phyloP scores from a whole-genome alignment of 1,140 invertebrate species.

The Eumaeus atala region DNA sequence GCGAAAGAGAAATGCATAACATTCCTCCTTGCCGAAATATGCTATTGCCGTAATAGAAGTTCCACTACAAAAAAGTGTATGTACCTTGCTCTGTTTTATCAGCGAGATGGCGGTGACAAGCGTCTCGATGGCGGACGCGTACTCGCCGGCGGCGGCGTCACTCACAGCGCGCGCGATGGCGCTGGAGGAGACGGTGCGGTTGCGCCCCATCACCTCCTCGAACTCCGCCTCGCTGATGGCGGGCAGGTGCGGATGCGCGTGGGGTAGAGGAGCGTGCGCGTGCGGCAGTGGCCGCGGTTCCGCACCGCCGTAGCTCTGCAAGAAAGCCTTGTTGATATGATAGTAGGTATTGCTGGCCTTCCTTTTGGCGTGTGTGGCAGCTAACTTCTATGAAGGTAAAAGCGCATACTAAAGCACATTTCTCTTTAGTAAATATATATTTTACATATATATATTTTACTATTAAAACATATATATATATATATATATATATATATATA shows the following conservation, averaged over 20 bases:
- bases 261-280: slow-evolving; percentile 28
- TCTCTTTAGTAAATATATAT: no score
- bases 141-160: slow-evolving; percentile 97
- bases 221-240: slow-evolving; percentile 94
- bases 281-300: slow-evolving; percentile 28
- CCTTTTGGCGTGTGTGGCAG: no score
- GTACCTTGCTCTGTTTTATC: slow-evolving; percentile 97
- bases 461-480: no score
- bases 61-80: not conserved
- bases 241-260: slow-evolving; percentile 58
- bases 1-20: no score
- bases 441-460: no score
- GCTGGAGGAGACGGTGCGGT: slow-evolving; percentile 96
- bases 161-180: slow-evolving; percentile 97
- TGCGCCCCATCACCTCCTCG: slow-evolving; percentile 98
- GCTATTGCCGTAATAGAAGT: no score
- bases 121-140: slow-evolving; percentile 98
- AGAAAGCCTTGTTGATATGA: no score
- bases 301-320: slow-evolving; percentile 41
- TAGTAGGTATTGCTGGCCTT: no score
- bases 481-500: no score
- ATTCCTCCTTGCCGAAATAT: no score
- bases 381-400: no score
- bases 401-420: no score
- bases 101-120: slow-evolving; percentile 98